These are phyloP conservation scores for Lutraria lutraria DNA, from an alignment of 2,888 invertebrate genomes.

Conservation along the genomic window DNA sequence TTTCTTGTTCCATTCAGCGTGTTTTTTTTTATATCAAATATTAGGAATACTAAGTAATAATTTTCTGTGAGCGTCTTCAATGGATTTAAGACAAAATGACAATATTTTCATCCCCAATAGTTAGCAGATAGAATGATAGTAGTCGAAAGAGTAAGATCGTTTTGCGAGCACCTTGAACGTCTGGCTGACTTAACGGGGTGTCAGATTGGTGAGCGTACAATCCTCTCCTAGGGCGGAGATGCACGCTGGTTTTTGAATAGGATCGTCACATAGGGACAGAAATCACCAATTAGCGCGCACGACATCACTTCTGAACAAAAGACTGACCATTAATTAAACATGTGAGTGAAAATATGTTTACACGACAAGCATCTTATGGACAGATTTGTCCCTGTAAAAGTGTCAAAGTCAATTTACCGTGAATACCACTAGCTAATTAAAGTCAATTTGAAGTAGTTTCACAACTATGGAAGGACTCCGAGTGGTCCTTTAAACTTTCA, in stretches of 20 bases:
- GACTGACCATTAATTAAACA: conserved; percentile 41
- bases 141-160: not conserved
- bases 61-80: not conserved
- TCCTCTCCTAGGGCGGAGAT: conserved; percentile 37
- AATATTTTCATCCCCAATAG: not conserved
- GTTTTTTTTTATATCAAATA: not conserved
- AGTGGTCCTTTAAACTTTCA: not conserved
- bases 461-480: not conserved
- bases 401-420: conserved; percentile 46
- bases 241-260: conserved; percentile 13
- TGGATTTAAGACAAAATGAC: not conserved
- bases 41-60: too few relatives aligned
- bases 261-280: conserved; percentile 35
- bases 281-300: conserved; percentile 55
- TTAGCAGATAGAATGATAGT: not conserved
- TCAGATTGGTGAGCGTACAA: not conserved
- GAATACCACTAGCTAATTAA: conserved; percentile 48
- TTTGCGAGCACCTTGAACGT: not conserved
- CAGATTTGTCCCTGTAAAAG: conserved; percentile 42
- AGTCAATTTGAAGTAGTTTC: conserved; percentile 47
- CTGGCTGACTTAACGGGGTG: not conserved
- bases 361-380: conserved; percentile 28
- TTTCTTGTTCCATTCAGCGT: not conserved
- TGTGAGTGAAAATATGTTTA: conserved; percentile 49
- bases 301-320: conserved; percentile 33